Base-by-base conservation (phyloP, 2,113 vertebrate species). In the Balaeniceps rex region DNA sequence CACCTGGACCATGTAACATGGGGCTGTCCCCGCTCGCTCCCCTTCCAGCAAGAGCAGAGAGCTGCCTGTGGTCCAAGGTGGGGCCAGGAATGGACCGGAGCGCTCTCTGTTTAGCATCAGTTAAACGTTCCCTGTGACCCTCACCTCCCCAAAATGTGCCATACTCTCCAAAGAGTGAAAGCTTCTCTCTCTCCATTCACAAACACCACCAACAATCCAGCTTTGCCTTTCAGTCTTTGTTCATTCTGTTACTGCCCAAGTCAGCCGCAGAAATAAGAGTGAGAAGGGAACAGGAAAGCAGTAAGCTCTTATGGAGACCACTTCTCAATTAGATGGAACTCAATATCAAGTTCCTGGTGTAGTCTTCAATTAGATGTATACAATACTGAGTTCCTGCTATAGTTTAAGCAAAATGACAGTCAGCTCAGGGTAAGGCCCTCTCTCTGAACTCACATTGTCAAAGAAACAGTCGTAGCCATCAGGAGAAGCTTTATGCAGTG, bases 381-480 rank as follows among this genome's bases (percentile, higher is more conserved):
- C 23, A 72, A n/a, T 47, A 81, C 4, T 31, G n/a, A 81, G 46
- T 63, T 93, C 7, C 42, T 75, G 11, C 29, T 64, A 11, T 5
- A 78, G 29, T 34, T 93, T 52, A 77, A 74, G n/a, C 34, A 92
- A 86, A 75, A 68, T 15, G 2, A 66, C 15, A 61, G 34, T 40
- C 38, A 85, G 23, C 19, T 71, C 31, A 81, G 24, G 36, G 14
- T 11, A 74, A 52, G 29, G 18, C 17, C 24, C 60, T 60, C 29
- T 60, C 18, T 77, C 70, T 65, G 55, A 92, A 97, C 98, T 98
- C 97, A 99, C 99, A 24, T 99, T 99, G 77, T 99, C 99, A 97
- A 99, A 99, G 93, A 98, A 98, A 92, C 99, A 99, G 97, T 99
- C 98, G 0, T 99, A 99, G 93, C 99, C 99, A 12, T 98, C 98